Conservation (phyloP, 2,113 vertebrate species). For the Glaucomys volans region DNA sequence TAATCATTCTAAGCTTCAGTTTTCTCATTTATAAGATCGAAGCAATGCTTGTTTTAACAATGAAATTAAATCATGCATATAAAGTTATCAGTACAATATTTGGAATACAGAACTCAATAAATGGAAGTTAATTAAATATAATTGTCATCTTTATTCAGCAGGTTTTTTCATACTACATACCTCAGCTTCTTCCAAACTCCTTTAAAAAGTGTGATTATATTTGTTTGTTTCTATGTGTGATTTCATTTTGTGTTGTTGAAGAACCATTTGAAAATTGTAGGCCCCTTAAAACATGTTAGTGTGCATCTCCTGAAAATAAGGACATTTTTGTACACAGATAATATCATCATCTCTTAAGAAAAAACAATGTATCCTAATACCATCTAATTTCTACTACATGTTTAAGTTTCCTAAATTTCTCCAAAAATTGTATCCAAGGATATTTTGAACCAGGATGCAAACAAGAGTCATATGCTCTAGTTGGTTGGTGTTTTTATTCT, state of each 20-base stretch:
- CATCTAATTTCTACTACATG: neutral
- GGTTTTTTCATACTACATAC: neutral
- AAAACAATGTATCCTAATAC: conserved; percentile 12
- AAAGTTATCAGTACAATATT: conserved; percentile 27
- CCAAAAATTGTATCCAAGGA: neutral
- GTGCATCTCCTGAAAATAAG: conserved; percentile 1
- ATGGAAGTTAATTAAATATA: conserved; percentile 47
- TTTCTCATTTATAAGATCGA: conserved; percentile 35
- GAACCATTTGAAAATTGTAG: conserved; percentile 29
- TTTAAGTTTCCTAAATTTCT: conserved; percentile 28
- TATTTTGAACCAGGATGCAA: conserved; percentile 21
- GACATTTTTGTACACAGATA: neutral
- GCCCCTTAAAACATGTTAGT: neutral
- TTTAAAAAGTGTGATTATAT: neutral
- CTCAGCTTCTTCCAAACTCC: neutral
- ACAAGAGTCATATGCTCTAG: neutral
- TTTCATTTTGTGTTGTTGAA: conserved; percentile 13
- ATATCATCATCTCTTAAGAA: neutral
- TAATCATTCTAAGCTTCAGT: neutral
- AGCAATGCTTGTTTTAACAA: conserved; percentile 39
- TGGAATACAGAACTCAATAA: neutral
- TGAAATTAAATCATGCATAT: conserved; percentile 7
- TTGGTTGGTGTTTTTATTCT: neutral
- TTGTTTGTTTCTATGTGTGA: neutral
- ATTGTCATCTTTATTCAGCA: neutral